Percentiles rank a stretch among this genome's conserved stretches.
Evolutionary conservation across 2,888 invertebrate species (phyloP).

Genomic region (Hedya salicella): DNA sequence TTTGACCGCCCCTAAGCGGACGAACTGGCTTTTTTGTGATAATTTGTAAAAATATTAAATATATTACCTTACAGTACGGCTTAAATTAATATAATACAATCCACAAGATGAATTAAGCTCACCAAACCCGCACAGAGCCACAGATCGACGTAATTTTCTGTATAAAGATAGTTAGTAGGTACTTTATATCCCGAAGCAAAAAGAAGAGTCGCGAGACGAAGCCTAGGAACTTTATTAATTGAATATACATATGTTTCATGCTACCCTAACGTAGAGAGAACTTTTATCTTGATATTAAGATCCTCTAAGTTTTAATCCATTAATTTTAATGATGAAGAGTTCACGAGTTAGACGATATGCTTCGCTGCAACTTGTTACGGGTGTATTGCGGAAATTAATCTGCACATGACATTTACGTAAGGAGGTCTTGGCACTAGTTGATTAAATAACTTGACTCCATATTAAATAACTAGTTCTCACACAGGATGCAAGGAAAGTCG

Average conservation of each 20-base stretch:
- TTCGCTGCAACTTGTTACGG: neutral
- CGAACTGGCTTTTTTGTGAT: too few relatives aligned
- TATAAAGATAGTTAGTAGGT: too few relatives aligned
- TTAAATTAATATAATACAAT: too few relatives aligned
- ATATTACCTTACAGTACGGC: too few relatives aligned
- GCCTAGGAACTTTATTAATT: too few relatives aligned
- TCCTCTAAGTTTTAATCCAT: neutral
- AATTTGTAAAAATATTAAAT: too few relatives aligned
- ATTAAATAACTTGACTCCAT: conserved; percentile 19
- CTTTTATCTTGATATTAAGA: neutral
- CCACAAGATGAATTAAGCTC: too few relatives aligned
- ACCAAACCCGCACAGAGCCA: too few relatives aligned
- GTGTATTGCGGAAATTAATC: neutral
- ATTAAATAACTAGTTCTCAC: conserved; percentile 9
- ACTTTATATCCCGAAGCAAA: too few relatives aligned
- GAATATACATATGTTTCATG: neutral
- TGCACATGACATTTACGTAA: neutral
- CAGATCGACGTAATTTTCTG: too few relatives aligned
- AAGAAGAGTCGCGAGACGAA: too few relatives aligned
- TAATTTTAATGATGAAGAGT: conserved; percentile 5
- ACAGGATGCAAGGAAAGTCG: conserved; percentile 3
- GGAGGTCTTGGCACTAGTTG: neutral
- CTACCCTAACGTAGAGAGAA: neutral
- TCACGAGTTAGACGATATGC: conserved; percentile 6
- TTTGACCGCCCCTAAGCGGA: too few relatives aligned